Conservation (phyloP, 1,140 invertebrate genomes). For the Acromyrmex heyeri region DNA sequence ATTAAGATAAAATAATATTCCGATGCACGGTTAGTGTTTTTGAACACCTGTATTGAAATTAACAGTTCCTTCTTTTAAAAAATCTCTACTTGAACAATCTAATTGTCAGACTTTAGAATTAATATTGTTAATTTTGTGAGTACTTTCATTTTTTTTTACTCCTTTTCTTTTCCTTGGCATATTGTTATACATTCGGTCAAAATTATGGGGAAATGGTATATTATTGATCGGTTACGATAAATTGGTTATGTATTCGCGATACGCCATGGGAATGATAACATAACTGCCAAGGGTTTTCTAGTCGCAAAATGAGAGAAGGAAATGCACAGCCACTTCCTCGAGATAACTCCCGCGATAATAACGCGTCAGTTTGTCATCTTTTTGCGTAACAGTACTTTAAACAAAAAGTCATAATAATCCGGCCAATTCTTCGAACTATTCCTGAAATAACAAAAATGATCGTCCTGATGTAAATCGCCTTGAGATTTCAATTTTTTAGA, state of each 20-base stretch:
- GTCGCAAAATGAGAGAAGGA: conserved; percentile 57
- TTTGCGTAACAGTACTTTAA: conserved; percentile 35
- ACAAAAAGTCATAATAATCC: not conserved
- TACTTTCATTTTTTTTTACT: not conserved
- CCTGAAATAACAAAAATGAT: not conserved
- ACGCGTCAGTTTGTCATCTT: not conserved
- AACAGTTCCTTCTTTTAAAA: too few relatives aligned
- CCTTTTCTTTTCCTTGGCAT: too few relatives aligned
- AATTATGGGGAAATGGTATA: not conserved
- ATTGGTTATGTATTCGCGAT: not conserved
- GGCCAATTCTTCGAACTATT: not conserved
- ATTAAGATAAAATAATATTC: too few relatives aligned
- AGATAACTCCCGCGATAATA: conserved; percentile 69
- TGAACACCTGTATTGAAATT: too few relatives aligned
- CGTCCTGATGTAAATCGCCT: not conserved
- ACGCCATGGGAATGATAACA: conserved; percentile 2
- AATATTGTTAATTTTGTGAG: conserved; percentile 17
- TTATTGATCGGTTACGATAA: not conserved
- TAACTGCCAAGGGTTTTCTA: conserved; percentile 29
- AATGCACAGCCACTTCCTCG: conserved; percentile 74
- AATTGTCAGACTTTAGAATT: not conserved
- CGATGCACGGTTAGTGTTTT: too few relatives aligned
- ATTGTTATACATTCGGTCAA: not conserved
- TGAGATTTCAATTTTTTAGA: not conserved
- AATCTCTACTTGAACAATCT: too few relatives aligned